Conservation (phyloP, 2,113 vertebrate genomes). For the Nyctereutes procyonoides region DNA sequence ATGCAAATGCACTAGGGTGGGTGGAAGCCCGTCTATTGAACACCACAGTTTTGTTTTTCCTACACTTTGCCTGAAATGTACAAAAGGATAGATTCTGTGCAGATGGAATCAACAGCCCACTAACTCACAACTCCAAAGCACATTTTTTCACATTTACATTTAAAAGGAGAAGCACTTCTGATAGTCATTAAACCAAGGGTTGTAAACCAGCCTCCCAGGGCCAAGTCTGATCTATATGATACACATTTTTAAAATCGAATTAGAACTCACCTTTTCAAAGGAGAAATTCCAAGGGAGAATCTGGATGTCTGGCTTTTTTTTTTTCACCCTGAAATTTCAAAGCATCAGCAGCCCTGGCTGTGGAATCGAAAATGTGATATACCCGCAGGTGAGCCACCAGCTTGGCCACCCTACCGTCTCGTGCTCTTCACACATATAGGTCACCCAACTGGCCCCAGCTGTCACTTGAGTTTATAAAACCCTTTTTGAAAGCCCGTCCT, state of each 20-base stretch:
- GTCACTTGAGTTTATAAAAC: not conserved
- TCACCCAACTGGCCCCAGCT: not conserved
- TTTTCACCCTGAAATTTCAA: not conserved
- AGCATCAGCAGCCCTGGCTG: not conserved
- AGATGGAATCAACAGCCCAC: not conserved
- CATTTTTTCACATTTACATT: not conserved
- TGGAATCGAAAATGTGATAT: not conserved
- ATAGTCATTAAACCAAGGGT: not conserved
- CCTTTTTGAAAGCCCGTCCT: not conserved
- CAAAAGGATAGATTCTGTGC: not conserved
- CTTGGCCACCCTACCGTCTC: fast-evolving
- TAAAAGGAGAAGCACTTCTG: not conserved
- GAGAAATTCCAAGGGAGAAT: not conserved
- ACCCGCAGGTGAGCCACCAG: not conserved
- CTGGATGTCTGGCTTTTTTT: not conserved
- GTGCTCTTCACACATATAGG: fast-evolving
- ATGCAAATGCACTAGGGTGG: not conserved
- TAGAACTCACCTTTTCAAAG: not conserved
- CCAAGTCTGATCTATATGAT: not conserved
- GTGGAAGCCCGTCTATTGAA: not conserved
- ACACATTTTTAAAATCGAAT: not conserved
- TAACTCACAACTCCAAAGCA: not conserved
- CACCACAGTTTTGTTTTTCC: not conserved
- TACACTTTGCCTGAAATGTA: not conserved
- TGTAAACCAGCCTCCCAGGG: no score